Base-by-base conservation (phyloP, 1,140 invertebrate species). In the Holotrichia oblita region DNA sequence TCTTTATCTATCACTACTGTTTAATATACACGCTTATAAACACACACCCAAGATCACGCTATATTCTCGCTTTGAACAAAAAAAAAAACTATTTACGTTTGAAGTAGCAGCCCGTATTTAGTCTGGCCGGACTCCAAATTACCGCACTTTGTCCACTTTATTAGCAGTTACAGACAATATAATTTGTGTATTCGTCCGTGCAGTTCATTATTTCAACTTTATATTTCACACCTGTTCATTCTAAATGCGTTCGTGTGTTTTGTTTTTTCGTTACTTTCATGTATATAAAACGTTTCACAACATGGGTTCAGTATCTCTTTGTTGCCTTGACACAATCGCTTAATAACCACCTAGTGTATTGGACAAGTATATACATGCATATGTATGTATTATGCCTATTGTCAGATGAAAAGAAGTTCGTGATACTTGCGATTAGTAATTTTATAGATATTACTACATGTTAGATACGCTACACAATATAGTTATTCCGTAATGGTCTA, bases 121-220 rank as follows among this genome's bases (percentile, higher is more conserved):
- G 61, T 69, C 61, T 69, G 61, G 61, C 20, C 27, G 8, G 61
- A 24, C 20, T 69, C 61, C 61, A 69, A 69, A 69, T 69, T 69
- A 69, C 61, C 17, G 61, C 61, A 69, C 22, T 69, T 69, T 69
- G 61, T 69, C 61, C 61, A 69, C 61, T 69, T 69, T 69, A 69
- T 69, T 69, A 69, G 61, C 61, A 69, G 61, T 34, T 69, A 69
- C 61, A 69, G 61, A 69, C 61, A 69, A 69, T 69, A 27, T 69
- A 69, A 69, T 69, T 69, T 69, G 61, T 34, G 61, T 69, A 34
- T 69, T 69, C 61, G 61, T 22, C 61, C 61, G 61, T n/a, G 61
- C 27, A 24, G 61, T 24, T 8, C 61, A 69, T 69, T 69, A 69
- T 69, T 69, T 69, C 22, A 69, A 69, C 22, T 69, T 69, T 69